phyloP scores from a whole-genome alignment of 2,113 vertebrate genomes.

The Takifugu bimaculatus region DNA sequence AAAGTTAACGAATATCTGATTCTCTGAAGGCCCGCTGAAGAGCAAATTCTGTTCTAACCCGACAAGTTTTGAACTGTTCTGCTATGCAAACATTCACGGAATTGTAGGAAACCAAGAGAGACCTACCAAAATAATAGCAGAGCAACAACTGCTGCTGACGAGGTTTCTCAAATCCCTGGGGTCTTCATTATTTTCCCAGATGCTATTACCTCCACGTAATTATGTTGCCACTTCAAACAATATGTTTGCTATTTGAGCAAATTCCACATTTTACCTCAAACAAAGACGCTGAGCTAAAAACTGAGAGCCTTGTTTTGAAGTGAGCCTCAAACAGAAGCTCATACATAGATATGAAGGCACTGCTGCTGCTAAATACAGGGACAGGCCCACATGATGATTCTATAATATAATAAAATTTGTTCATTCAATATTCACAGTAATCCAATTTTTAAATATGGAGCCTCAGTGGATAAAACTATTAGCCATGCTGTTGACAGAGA shows the following conservation, averaged over 20 bases:
- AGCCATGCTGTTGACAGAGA: constrained; percentile 32
- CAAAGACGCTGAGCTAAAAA: constrained; percentile 41
- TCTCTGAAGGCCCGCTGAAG: too few relatives aligned
- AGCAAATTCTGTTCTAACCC: constrained; percentile 18
- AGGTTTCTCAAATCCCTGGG: constrained; percentile 50
- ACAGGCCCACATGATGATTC: constrained; percentile 34
- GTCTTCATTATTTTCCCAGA: constrained; percentile 71
- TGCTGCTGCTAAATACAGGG: constrained; percentile 27
- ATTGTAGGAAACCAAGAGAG: constrained; percentile 38
- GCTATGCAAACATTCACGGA: constrained; percentile 45
- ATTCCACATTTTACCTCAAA: constrained; percentile 54
- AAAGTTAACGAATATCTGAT: too few relatives aligned
- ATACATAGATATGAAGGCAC: constrained; percentile 48
- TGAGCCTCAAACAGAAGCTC: constrained; percentile 46
- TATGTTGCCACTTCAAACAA: constrained; percentile 69
- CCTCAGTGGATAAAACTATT: constrained; percentile 37
- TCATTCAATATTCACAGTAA: constrained; percentile 43
- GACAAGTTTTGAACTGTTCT: constrained; percentile 31
- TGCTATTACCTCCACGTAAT: constrained; percentile 68
- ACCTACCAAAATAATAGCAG: constrained; percentile 52
- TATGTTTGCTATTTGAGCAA: constrained; percentile 58
- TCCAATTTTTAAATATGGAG: constrained; percentile 43
- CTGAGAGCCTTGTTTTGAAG: constrained; percentile 44
- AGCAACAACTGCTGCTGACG: constrained; percentile 57
- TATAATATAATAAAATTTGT: constrained; percentile 42